These are phyloP conservation scores for Bruchidius siliquastri DNA, from an alignment of 2,888 invertebrate species.

Conservation along the genomic window DNA sequence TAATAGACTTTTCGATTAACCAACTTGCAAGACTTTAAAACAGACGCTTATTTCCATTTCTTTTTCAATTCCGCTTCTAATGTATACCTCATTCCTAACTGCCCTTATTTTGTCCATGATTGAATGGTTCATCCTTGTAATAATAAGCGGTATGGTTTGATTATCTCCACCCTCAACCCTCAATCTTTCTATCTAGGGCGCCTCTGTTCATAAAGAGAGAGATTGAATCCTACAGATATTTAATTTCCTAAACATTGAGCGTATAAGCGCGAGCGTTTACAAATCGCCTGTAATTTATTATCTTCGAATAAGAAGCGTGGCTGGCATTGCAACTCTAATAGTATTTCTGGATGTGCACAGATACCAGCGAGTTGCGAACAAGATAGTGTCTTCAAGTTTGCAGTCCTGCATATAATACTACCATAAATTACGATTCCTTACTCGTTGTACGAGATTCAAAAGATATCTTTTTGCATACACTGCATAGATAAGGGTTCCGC, in stretches of 20 bases:
- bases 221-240: constrained; percentile 16
- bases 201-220: not conserved
- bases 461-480: not conserved
- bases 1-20: no score
- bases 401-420: not conserved
- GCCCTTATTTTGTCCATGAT: no score
- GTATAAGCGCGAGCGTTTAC: constrained; percentile 7
- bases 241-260: constrained; percentile 17
- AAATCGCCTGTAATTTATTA: constrained; percentile 17
- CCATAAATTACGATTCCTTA: not conserved
- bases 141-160: not conserved
- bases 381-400: not conserved
- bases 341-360: not conserved
- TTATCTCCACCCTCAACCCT: not conserved
- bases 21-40: no score
- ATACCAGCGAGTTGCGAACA: not conserved
- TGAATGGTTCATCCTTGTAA: no score
- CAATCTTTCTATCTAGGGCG: not conserved
- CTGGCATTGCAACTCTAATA: not conserved
- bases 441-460: not conserved
- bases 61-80: no score
- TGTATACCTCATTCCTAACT: no score
- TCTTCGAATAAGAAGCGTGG: constrained; percentile 11
- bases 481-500: not conserved
- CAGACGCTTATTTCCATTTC: no score